These are phyloP conservation scores for Melanargia galathea DNA, from an alignment of 2,888 invertebrate species.

Conservation along the genomic window DNA sequence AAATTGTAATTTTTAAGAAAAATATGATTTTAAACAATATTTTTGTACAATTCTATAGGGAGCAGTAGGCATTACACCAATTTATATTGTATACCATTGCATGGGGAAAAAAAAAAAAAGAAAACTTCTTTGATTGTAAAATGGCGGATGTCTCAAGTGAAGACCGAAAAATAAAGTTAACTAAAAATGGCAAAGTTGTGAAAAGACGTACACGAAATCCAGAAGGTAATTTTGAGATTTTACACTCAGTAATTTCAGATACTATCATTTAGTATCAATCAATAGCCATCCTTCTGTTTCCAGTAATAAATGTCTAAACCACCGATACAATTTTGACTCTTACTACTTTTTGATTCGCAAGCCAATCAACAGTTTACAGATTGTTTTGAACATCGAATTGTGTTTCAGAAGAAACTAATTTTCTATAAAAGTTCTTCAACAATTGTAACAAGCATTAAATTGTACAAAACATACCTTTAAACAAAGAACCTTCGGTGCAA, in stretches of 20 bases:
- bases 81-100: too few relatives aligned
- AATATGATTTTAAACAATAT: too few relatives aligned
- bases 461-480: too few relatives aligned
- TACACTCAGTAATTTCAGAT: constrained; percentile 28
- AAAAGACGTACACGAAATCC: constrained; percentile 77
- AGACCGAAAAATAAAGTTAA: constrained; percentile 76
- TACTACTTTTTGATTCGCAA: constrained; percentile 69
- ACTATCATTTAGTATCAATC: constrained; percentile 28
- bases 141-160: constrained; percentile 81
- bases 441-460: too few relatives aligned
- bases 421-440: too few relatives aligned
- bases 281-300: constrained; percentile 24
- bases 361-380: constrained; percentile 40
- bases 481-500: background rate
- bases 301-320: constrained; percentile 26
- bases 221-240: constrained; percentile 63
- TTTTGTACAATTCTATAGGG: too few relatives aligned
- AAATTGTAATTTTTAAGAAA: too few relatives aligned
- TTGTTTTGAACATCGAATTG: constrained; percentile 34
- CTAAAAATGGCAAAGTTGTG: constrained; percentile 76
- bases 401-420: background rate
- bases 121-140: constrained; percentile 66
- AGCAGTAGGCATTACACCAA: too few relatives aligned
- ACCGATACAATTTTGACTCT: constrained; percentile 65
- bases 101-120: background rate